Evolutionary conservation across 2,113 vertebrate species (phyloP), one percentile per base, ranked within the genome.

Genomic region (Rousettus leschenaultii): DNA sequence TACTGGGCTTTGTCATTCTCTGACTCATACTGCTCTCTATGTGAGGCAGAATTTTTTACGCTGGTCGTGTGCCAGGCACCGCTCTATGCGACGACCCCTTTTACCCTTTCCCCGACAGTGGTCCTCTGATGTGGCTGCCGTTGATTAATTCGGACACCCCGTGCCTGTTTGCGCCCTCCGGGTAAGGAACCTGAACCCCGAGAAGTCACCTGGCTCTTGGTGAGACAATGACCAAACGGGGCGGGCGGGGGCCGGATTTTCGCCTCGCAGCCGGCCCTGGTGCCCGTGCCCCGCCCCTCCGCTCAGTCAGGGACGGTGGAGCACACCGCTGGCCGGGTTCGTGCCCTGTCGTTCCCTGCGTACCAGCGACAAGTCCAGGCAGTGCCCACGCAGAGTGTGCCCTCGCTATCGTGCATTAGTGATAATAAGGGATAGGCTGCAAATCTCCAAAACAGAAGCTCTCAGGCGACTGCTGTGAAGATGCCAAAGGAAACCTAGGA

Each of bases 281-380:
- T 19, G 35, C 38, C 40, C 26, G 28, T 0, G 11, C 43, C 43
- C 7, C 0, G 0, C 24, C 59, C 43, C 14, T 3, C 33, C 30
- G 5, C 15, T 14, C 38, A 13, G 35, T 22, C 3, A 24, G 33
- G 66, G n/a, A 26, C 28, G 45, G 38, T 48, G 0, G 0, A 53
- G 13, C 43, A 33, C 12, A 5, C 6, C 71, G 48, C 68, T 7
- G 6, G 30, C 70, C 71, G 53, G 18, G 6, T 45, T 87, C 24
- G 2, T 18, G 33, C 30, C 66, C 40, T 35, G 30, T 51, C 1
- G 0, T 83, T 83, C 61, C 79, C 53, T 68, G 66, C 48, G 30
- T 53, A 7, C n/a, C n/a, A 26, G n/a, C 30, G 33, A 13, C 43
- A 51, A 59, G 9, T 38, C 24, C 38, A 12, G 51, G 45, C 43